Conservation (phyloP, 2,113 vertebrate species). For the Phyllostomus discolor region DNA sequence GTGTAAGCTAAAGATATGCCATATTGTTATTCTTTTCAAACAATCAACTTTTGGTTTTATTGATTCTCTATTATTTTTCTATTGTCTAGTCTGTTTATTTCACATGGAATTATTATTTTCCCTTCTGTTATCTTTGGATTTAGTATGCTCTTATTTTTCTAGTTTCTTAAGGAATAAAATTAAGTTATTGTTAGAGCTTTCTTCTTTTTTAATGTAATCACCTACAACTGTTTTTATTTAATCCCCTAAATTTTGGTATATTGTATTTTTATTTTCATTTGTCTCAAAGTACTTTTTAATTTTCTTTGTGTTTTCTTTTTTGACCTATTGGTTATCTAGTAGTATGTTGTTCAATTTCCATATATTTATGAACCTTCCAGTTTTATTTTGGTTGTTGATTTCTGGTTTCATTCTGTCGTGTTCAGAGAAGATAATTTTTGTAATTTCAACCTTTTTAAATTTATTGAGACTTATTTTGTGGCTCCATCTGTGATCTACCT, state of each 20-base stretch:
- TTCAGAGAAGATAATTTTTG: neutral
- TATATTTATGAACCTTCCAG: neutral
- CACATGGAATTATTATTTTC: neutral
- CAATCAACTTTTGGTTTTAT: neutral
- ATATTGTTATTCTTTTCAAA: neutral
- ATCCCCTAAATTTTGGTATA: neutral
- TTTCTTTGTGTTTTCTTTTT: neutral
- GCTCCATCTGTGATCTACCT: neutral
- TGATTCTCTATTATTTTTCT: neutral
- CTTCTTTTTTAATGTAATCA: neutral
- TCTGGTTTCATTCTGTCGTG: neutral
- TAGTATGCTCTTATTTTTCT: neutral
- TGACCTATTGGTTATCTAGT: neutral
- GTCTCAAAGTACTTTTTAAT: neutral
- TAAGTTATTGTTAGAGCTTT: neutral
- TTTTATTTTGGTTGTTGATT: neutral
- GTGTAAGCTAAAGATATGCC: neutral
- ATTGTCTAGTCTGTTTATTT: neutral
- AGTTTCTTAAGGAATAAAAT: neutral
- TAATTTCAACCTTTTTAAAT: neutral
- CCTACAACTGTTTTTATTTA: neutral
- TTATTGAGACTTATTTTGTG: neutral
- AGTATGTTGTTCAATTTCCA: neutral
- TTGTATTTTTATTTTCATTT: neutral
- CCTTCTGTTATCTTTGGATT: neutral